These are phyloP conservation scores for Hetaerina americana DNA, from an alignment of 1,140 invertebrate species.

Conservation along the genomic window DNA sequence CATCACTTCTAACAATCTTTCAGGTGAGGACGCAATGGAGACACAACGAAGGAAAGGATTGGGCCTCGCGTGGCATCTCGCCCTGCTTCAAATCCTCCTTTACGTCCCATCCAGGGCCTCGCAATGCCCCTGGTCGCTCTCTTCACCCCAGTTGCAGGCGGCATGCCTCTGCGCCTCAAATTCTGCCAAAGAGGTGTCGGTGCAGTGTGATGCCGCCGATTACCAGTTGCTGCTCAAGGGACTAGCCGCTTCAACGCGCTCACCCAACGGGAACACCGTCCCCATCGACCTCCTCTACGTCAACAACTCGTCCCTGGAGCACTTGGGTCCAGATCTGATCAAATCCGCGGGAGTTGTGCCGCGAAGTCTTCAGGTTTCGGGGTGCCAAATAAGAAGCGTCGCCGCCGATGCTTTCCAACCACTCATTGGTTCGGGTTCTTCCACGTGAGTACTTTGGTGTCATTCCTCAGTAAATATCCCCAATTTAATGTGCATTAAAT, in stretches of 20 bases:
- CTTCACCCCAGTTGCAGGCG: conserved; percentile 51
- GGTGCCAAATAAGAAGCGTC: conserved; percentile 61
- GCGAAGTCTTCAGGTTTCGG: conserved; percentile 71
- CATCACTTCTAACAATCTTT: no score
- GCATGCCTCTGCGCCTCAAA: conserved; percentile 81
- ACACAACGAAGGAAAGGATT: no score
- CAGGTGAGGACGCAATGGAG: no score
- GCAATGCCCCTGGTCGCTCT: background rate
- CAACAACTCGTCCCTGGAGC: conserved; percentile 67
- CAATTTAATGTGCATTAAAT: no score
- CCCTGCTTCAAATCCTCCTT: background rate
- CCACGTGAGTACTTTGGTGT: background rate
- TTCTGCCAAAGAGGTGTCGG: conserved; percentile 61
- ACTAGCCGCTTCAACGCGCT: conserved; percentile 42
- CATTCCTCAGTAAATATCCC: no score
- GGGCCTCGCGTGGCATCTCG: no score
- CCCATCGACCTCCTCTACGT: conserved; percentile 74
- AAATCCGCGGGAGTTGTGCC: conserved; percentile 47
- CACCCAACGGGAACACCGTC: conserved; percentile 45
- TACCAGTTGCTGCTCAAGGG: conserved; percentile 47
- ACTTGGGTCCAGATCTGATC: conserved; percentile 45
- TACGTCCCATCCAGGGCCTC: background rate
- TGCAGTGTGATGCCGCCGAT: conserved; percentile 82
- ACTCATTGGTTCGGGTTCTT: background rate
- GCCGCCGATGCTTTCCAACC: conserved; percentile 51